Conservation (phyloP, 2,113 vertebrate genomes). For the Pterocles burchelli region DNA sequence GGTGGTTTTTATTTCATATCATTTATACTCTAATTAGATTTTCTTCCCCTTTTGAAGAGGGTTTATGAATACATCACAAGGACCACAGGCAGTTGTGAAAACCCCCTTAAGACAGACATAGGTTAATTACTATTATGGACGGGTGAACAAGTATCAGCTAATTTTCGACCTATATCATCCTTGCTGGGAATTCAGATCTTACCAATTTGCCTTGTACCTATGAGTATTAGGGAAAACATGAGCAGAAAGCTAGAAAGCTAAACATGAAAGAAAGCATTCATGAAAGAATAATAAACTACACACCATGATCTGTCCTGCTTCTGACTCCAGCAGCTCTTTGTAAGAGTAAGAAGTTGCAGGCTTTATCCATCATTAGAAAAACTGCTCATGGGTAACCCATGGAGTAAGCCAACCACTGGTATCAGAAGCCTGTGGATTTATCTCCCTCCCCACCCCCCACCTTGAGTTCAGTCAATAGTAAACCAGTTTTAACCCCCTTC, state of each 20-base stretch:
- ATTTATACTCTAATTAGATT: background rate
- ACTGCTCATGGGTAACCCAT: background rate
- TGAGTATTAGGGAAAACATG: background rate
- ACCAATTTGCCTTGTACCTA: background rate
- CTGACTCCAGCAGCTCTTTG: background rate
- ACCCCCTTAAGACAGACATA: background rate
- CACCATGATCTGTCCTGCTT: background rate
- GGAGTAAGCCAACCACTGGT: background rate
- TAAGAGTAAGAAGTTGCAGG: background rate
- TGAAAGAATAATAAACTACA: background rate
- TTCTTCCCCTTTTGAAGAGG: background rate
- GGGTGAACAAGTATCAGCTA: background rate
- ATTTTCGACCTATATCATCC: background rate
- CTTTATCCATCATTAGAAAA: background rate
- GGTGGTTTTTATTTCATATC: background rate
- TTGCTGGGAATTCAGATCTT: background rate
- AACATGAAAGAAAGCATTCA: background rate
- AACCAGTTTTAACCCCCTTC: background rate
- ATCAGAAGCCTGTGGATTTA: background rate
- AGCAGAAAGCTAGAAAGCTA: background rate
- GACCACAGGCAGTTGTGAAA: background rate
- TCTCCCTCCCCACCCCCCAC: rapidly evolving
- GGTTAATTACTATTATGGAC: background rate
- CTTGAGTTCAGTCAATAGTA: background rate
- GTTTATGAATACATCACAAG: background rate